Evolutionary conservation across 2,888 invertebrate species (phyloP), one percentile per base, ranked within the genome.

Genomic region (Petrophora chlorosata): DNA sequence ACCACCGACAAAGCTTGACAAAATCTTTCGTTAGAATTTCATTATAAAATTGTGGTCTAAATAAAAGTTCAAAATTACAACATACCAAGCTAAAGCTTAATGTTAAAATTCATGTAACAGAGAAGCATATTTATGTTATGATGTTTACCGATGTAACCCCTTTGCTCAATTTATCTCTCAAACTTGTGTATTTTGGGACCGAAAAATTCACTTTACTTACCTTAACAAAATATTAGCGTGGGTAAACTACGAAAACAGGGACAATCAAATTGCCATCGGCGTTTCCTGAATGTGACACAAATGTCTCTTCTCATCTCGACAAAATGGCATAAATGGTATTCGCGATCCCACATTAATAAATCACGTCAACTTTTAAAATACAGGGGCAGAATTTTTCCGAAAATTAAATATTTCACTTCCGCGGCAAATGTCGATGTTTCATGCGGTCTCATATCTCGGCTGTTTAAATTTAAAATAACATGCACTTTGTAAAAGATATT

Each of bases 281-380:
- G 26, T 30, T 33, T 40, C 38, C 47, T 53, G 55, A 19, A 33
- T 36, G 56, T 67, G 73, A 76, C 72, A 70, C 61, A 67, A 70
- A 75, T 76, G 73, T 73, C 65, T 70, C 67, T 65, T 66, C 72
- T 67, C 77, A 71, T 76, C 67, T 70, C 70, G 61, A 66, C 68
- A 79, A 78, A 80, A 80, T 72, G 73, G 58, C 68, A 73, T 79
- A 79, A 79, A 82, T 76, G 73, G 69, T 76, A 72, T 81, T 80
- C 74, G 76, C 73, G 73, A 68, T 65, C 67, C 66, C 63, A 75
- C 76, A 79, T 76, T 76, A 82, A 85, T 87, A 86, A 85, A 85
- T 86, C 82, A 83, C 66, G 70, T 63, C 67, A 70, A 77, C 75
- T 77, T 81, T 84, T 76, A 82, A 85, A 85, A 83, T 78, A 82